Evolutionary conservation across 2,888 invertebrate genomes (phyloP), one percentile per base, ranked within the genome.

Genomic region (Erynnis tages): DNA sequence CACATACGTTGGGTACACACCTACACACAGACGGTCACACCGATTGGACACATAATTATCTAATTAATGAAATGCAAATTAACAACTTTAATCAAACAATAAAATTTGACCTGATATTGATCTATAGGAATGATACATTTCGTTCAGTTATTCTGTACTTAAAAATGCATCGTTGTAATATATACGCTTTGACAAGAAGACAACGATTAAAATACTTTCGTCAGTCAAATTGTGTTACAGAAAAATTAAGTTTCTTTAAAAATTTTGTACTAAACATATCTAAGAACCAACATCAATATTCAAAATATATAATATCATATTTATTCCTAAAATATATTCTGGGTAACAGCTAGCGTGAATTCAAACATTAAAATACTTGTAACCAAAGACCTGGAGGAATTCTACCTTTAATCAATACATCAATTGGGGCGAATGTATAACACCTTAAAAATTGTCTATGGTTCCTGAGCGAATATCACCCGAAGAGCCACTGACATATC

Each of bases 401-500:
- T 27, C 40, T 27, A 43, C 11, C 30, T 7, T 6, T 7, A 8
- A 16, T 11, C 16, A 35, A 35, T 4, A 19, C 10, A 44, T 19
- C 8, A 10, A 8, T 21, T 45, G 45, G 30, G 34, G 21, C 16
- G 23, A 23, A 16, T 45, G 32, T 13, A 32, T 45, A 4, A 8
- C 29, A 1, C 11, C 10, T 13, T 13, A 23, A 2, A 21, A 21
- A 17, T 17, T 10, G 4, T 35, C 19, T 19, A 10, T 8, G 29
- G 50, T n/a, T n/a, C n/a, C n/a, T n/a, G n/a, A n/a, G n/a, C n/a
- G 48, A 50, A 35, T 91, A 91, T 82, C 96, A 96, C 16, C 97
- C 96, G 76, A 96, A 96, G 40, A 97, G 86, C 91, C 94, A 95
- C 69, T 96, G 91, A 81, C 97, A 97, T 27, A 92, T 69, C 67